Evolutionary conservation across 2,888 invertebrate species (phyloP).

Genomic region (Eutolmus rufibarbis): DNA sequence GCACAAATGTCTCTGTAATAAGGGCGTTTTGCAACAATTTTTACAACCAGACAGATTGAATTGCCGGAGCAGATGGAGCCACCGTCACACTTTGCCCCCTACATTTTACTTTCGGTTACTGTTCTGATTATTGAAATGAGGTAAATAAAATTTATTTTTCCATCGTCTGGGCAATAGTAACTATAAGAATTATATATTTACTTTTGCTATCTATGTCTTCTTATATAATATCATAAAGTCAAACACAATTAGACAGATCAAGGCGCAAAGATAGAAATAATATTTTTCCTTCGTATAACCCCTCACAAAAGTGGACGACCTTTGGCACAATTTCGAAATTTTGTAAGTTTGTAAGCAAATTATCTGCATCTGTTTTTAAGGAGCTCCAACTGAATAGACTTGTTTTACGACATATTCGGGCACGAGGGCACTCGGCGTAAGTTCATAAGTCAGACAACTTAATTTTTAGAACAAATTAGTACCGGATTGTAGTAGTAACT

Average conservation of each 20-base stretch:
- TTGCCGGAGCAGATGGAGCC: not conserved
- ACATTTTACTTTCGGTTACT: not conserved
- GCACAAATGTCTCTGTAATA: not conserved
- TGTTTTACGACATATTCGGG: not conserved
- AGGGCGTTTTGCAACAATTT: not conserved
- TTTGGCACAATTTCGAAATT: not conserved
- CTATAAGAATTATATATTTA: not conserved
- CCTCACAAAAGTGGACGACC: not conserved
- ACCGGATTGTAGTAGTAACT: not conserved
- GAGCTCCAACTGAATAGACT: not conserved
- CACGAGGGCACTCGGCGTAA: not conserved
- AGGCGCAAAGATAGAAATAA: not conserved
- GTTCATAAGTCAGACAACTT: not conserved
- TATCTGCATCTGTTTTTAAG: not conserved
- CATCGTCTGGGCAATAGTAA: not conserved
- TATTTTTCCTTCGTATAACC: not conserved
- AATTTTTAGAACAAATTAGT: not conserved
- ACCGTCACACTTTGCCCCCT: not conserved
- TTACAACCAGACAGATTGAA: not conserved
- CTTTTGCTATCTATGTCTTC: not conserved
- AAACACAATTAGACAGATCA: not conserved
- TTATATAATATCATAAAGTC: not conserved
- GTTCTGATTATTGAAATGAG: not conserved
- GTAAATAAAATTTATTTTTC: not conserved
- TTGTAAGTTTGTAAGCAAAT: not conserved